Base-by-base conservation (phyloP, 2,113 vertebrate species). In the Pogonocichla stellata region DNA sequence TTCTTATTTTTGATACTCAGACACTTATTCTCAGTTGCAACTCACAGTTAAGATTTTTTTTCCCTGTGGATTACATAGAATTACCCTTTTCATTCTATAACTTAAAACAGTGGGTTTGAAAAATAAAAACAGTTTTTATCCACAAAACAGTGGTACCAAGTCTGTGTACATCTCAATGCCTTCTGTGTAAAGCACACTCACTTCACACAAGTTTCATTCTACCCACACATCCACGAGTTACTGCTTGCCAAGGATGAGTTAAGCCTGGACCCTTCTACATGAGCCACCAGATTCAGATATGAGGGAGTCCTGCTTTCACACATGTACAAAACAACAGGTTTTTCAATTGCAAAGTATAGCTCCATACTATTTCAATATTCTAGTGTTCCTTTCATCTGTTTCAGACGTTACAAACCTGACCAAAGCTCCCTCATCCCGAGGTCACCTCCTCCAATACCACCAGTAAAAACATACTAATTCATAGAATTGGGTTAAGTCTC, bases 291-390 rank as follows among this genome's bases (percentile, higher is more conserved):
- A 42, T 54, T 73, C 42, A 58, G 24, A 73, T 7, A 24, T 31
- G 56, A 43, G 16, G 10, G 7, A 67, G 23, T 54, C 19, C 47
- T 0, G 0, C 33, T 64, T 56, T 31, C 43, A 66, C 17, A 64
- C 12, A 2, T 4, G 12, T n/a, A 56, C 31, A 51, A 67, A 90
- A 7, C 23, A 85, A 10, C 6, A 54, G 11, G 1, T 47, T 87
- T 66, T 89, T 28, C 51, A 60, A 8, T 12, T 82, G 29, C 34
- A 18, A 1, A 87, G 7, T 12, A 43, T 1, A 69, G n/a, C 54
- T 36, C 34, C 16, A 31, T 10, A 56, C 7, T 12, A 38, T 28
- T 40, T 45, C n/a, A 33, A 2, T 22, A 8, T 19, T 86, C 51
- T 38, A n/a, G 14, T 5, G 0, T 15, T 45, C 33, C 23, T 81